These are phyloP conservation scores for Mareca strepera DNA, from an alignment of 2,797 vertebrate species.

Conservation along the genomic window DNA sequence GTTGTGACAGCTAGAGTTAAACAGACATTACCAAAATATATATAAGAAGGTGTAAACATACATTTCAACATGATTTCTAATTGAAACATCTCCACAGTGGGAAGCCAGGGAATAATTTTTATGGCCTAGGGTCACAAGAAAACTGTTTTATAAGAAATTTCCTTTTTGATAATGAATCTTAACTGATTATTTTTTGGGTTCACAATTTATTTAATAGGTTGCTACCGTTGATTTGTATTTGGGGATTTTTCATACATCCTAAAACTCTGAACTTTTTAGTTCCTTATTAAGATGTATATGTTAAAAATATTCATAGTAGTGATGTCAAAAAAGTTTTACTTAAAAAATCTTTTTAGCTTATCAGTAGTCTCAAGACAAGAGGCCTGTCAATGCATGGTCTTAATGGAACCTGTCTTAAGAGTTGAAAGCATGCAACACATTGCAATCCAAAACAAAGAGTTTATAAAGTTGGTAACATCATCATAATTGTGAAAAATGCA, in stretches of 20 bases:
- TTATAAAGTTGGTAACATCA: constrained; percentile 24
- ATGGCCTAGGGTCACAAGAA: constrained; percentile 31
- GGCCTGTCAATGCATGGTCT: neutral
- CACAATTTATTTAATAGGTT: constrained; percentile 70
- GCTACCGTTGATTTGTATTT: constrained; percentile 62
- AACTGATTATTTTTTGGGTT: constrained; percentile 62
- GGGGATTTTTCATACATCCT: constrained; percentile 60
- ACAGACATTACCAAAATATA: constrained; percentile 59
- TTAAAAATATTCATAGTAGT: constrained; percentile 39
- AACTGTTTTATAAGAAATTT: constrained; percentile 56
- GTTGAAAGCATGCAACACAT: neutral
- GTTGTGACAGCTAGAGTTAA: constrained; percentile 39
- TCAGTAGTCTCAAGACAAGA: constrained; percentile 14
- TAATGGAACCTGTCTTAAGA: neutral
- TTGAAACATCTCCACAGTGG: constrained; percentile 45
- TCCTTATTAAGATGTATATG: constrained; percentile 20
- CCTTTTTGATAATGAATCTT: constrained; percentile 63
- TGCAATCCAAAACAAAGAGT: constrained; percentile 55
- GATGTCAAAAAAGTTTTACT: constrained; percentile 50
- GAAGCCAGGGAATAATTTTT: constrained; percentile 52
- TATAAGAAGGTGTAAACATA: constrained; percentile 38
- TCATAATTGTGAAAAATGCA: constrained; percentile 61
- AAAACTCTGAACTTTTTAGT: constrained; percentile 60
- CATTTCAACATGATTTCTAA: constrained; percentile 63
- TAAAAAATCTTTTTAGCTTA: constrained; percentile 24